These are phyloP conservation scores for fruit fly (Drosophila melanogaster) DNA, from an alignment of 1,140 invertebrate genomes.

Conservation along the genomic window DNA sequence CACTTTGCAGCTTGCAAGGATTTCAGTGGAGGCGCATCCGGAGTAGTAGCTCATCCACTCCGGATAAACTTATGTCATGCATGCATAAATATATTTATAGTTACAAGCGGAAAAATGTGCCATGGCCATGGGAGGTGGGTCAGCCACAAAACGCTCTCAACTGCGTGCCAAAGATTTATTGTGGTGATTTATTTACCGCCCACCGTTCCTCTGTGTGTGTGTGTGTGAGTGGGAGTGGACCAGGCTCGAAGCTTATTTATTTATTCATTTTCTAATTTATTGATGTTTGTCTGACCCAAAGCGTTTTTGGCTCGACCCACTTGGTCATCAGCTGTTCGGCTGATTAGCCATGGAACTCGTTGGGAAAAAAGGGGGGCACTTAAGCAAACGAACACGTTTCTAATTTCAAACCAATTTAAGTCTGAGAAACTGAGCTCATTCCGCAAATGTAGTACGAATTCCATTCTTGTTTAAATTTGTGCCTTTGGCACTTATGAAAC, in stretches of 20 bases:
- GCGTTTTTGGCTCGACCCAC: slow-evolving; percentile 40
- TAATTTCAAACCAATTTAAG: slow-evolving; percentile 31
- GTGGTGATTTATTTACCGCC: slow-evolving; percentile 75
- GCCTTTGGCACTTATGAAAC: slow-evolving; percentile 5
- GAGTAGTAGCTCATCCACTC: slow-evolving; percentile 48
- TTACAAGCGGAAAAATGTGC: slow-evolving; percentile 67
- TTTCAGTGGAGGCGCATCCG: slow-evolving; percentile 27
- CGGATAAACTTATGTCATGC: slow-evolving; percentile 78
- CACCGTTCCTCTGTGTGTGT: neutral
- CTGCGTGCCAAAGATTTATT: slow-evolving; percentile 81
- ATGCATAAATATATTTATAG: slow-evolving; percentile 82
- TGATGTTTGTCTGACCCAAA: slow-evolving; percentile 83
- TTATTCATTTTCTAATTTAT: slow-evolving; percentile 84
- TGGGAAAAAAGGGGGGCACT: slow-evolving; percentile 11
- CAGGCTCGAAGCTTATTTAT: slow-evolving; percentile 75
- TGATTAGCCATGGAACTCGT: slow-evolving; percentile 57
- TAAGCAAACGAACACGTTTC: slow-evolving; percentile 28
- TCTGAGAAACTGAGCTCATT: slow-evolving; percentile 10
- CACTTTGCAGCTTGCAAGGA: slow-evolving; percentile 50
- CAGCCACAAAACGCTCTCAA: slow-evolving; percentile 50
- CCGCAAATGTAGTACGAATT: slow-evolving; percentile 2
- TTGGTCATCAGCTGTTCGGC: slow-evolving; percentile 55
- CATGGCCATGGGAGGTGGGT: slow-evolving; percentile 28
- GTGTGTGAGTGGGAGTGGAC: slow-evolving; percentile 1
- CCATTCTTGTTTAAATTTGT: slow-evolving; percentile 3